Evolutionary conservation across 2,888 invertebrate genomes (phyloP).

Genomic region (Sphinx pinastri): DNA sequence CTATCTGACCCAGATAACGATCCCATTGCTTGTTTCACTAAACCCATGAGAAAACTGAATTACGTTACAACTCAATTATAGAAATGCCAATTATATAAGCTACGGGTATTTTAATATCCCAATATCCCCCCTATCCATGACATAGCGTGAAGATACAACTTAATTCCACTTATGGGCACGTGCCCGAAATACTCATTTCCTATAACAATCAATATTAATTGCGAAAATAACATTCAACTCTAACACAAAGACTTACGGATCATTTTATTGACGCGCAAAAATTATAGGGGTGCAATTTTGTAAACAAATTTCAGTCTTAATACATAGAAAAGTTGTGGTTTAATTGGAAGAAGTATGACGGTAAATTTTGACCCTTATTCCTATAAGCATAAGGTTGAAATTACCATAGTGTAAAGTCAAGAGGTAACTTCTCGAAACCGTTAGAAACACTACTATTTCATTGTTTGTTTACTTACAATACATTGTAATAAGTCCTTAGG

Average conservation of each 20-base stretch:
- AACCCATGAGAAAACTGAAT: too few relatives aligned
- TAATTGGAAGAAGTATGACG: too few relatives aligned
- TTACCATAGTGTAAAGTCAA: background rate
- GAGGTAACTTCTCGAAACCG: background rate
- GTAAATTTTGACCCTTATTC: background rate
- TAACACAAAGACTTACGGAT: background rate
- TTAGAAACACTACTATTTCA: conserved; percentile 6
- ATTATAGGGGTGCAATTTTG: conserved; percentile 11
- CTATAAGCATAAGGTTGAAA: background rate
- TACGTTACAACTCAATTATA: background rate
- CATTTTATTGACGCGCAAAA: background rate
- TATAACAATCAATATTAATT: conserved; percentile 11
- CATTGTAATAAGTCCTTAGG: conserved; percentile 11
- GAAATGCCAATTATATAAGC: background rate
- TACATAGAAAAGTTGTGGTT: too few relatives aligned
- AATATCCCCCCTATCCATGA: conserved; percentile 1
- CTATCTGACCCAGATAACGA: too few relatives aligned
- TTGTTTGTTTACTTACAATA: conserved; percentile 19
- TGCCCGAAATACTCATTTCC: conserved; percentile 6
- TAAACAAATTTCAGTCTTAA: too few relatives aligned
- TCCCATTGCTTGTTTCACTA: too few relatives aligned
- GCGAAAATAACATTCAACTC: background rate
- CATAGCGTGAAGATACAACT: background rate
- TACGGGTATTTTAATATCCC: background rate
- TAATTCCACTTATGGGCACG: conserved; percentile 3